Evolutionary conservation across 2,888 invertebrate genomes (phyloP), one percentile per base, ranked within the genome.

Genomic region (Drosophila multiciliata): DNA sequence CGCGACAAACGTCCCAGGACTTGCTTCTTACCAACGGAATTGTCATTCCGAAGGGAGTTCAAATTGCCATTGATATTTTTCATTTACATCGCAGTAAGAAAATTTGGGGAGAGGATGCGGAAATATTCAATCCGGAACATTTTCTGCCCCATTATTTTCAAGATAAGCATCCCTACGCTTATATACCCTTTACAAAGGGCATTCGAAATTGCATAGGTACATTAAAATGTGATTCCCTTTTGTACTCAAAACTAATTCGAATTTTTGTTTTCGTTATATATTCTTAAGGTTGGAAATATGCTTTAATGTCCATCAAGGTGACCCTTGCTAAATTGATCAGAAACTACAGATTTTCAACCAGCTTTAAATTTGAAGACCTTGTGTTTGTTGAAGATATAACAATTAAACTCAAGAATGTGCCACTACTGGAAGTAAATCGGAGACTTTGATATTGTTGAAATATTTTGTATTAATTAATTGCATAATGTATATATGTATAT

Each of bases 101-200:
- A 26, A 89, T 92, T 63, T 93, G 93, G 93, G 93, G 93, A 2
- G 68, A 78, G 0, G 84, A 92, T n/a, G 92, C 93, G 7, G 83
- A 90, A 33, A 78, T 69, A 7, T 93, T 93, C 33, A 91, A 93
- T 84, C 93, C 93, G 0, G 92, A 93, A 9, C 85, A 93, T 53
- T 93, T 93, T 63, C 66, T 93, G 35, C 92, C 93, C 0, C 82
- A 90, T 8, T 89, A 92, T 67, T 75, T 91, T 53, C 83, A 79
- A n/a, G 87, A 73, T 17, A 91, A 91, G 17, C 93, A 93, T 78
- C 87, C 93, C 0, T 92, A 91, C 53, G 89, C 92, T 0, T 93
- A 82, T 67, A 91, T 92, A 68, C 93, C 93, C 3, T 93, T 93
- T 36, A 91, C 92, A n/a, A 92, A 92, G 62, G 93, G 93, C 2